Evolutionary conservation across 1,140 invertebrate species (phyloP), one percentile per base, ranked within the genome.

Genomic region (Neodiprion fabricii): DNA sequence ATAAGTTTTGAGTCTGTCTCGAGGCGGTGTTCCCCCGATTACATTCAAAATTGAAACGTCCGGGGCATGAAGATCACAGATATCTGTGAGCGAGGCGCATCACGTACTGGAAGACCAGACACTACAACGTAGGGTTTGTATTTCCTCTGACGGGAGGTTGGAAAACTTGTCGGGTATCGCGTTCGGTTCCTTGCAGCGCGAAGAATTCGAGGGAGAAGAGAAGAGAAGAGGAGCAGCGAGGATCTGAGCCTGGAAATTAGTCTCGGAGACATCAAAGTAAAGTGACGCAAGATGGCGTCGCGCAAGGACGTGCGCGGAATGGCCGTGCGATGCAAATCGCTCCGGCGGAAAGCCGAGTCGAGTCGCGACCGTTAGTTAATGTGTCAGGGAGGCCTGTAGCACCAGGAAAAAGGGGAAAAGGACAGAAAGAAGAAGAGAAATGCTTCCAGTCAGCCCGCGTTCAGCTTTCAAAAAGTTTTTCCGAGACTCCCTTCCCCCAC

Each of bases 211-310:
- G 53, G 4, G n/a, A 61, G 53, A 61, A 61, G n/a, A 61, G 7
- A 61, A 61, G 53, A 61, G 11, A 61, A 17, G 11, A 17, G 53
- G 53, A 17, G 4, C 11, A 17, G 11, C 9, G 53, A 61, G 11
- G 70, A n/a, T 17, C 70, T 49, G 12, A 49, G 47, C 10, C 23
- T 71, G 12, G 21, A 49, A 48, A 71, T 71, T 70, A 70, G 68
- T 70, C 68, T 28, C 23, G 11, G 70, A 17, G 48, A 71, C 21
- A 71, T 71, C 70, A 71, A 71, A 71, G 70, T 71, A 71, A 71
- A 71, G 70, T 71, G 70, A 49, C 70, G 70, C 70, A 71, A 49
- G 28, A 71, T 71, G 70, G 70, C 70, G 70, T 47, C 70, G 10
- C 48, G 10, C 40, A 40, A 12, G 48, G 23, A 71, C 70, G 70